A percentile compares a stretch with the other conserved stretches of the same genome.
These are phyloP conservation scores for Trichopoda pennipes DNA, from an alignment of 2,888 invertebrate species.

Conservation along the genomic window DNA sequence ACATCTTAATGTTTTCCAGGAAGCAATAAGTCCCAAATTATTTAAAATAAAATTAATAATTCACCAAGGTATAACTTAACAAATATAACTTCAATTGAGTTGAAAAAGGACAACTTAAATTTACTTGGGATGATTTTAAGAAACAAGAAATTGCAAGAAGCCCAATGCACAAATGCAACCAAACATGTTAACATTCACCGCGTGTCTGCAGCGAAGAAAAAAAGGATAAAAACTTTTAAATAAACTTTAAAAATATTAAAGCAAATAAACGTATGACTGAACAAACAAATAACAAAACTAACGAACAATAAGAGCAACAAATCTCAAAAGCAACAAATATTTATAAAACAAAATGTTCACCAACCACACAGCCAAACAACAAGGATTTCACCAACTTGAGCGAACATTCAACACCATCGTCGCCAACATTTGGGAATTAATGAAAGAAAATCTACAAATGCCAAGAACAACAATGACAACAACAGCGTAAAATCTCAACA, in stretches of 20 bases:
- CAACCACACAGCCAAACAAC: conserved; percentile 38
- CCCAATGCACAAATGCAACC: conserved; percentile 43
- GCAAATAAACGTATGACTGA: conserved; percentile 37
- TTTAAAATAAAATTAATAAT: too few species aligned
- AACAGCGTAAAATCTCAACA: conserved; percentile 2
- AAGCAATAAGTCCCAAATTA: too few species aligned
- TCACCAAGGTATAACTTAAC: conserved; percentile 30
- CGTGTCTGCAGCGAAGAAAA: conserved; percentile 32
- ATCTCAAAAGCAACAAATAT: conserved; percentile 65
- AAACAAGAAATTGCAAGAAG: conserved; percentile 38
- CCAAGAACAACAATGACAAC: background rate
- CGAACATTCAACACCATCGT: conserved; percentile 18
- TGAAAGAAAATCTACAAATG: conserved; percentile 44
- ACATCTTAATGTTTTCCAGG: too few species aligned
- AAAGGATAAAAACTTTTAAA: conserved; percentile 5
- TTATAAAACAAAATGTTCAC: conserved; percentile 45
- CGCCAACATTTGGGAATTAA: conserved; percentile 61
- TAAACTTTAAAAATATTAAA: conserved; percentile 12
- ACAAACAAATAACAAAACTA: conserved; percentile 42
- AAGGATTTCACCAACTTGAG: conserved; percentile 43
- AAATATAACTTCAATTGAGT: conserved; percentile 40
- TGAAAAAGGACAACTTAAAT: conserved; percentile 19
- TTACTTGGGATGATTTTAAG: conserved; percentile 2
- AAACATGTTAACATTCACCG: conserved; percentile 11
- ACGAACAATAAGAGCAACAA: conserved; percentile 41